Conservation (phyloP, 2,888 invertebrate species). For the Caenorhabditis plicata region DNA sequence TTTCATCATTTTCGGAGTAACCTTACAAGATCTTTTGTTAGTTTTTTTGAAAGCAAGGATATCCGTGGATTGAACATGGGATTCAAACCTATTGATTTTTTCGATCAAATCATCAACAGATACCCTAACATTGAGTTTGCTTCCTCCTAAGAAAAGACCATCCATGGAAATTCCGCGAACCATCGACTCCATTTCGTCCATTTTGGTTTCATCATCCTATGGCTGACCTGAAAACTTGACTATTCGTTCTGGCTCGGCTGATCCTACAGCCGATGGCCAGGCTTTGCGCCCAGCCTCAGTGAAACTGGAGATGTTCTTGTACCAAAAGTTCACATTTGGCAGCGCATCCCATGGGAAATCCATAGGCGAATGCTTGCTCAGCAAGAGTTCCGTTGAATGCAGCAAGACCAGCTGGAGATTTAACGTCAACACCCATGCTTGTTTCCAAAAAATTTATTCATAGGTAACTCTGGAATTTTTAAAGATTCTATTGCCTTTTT, state of each 20-base stretch:
- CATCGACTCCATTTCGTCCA: slow-evolving; percentile 80
- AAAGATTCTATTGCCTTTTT: too few relatives aligned
- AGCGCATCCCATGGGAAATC: too few relatives aligned
- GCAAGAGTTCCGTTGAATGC: slow-evolving; percentile 49
- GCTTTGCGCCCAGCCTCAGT: slow-evolving; percentile 44
- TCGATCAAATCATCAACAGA: slow-evolving; percentile 58
- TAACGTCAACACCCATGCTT: slow-evolving; percentile 28
- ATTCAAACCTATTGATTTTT: slow-evolving; percentile 51
- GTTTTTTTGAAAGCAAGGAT: slow-evolving; percentile 64
- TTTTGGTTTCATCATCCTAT: slow-evolving; percentile 93
- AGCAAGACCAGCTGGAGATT: slow-evolving; percentile 41
- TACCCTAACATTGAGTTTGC: slow-evolving; percentile 64
- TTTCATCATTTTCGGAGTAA: too few relatives aligned
- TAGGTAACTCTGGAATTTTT: too few relatives aligned
- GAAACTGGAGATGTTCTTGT: slow-evolving; percentile 57
- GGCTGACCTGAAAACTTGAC: slow-evolving; percentile 95
- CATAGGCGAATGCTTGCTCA: slow-evolving; percentile 48
- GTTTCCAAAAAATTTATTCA: too few relatives aligned
- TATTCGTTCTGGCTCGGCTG: slow-evolving; percentile 79
- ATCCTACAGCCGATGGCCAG: slow-evolving; percentile 49
- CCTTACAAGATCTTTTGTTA: too few relatives aligned
- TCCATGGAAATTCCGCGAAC: slow-evolving; percentile 81
- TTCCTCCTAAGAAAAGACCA: slow-evolving; percentile 92
- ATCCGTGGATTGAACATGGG: slow-evolving; percentile 60
- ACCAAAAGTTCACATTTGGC: slow-evolving; percentile 61